Conservation (phyloP, 2,888 invertebrate species). For the Philonicus albiceps region DNA sequence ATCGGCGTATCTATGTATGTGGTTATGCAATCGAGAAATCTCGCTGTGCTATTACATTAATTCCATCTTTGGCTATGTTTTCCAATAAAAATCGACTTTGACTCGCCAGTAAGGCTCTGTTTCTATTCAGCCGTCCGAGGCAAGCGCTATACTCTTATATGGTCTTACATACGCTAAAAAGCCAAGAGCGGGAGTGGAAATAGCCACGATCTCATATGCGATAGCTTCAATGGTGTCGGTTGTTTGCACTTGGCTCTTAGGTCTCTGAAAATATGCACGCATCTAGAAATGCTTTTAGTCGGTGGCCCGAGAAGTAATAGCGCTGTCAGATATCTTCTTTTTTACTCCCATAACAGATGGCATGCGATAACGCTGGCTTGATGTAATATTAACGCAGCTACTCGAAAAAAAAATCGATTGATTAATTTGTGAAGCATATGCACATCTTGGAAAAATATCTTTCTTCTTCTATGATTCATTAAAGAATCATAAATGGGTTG, state of each 20-base stretch:
- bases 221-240: conserved; percentile 9
- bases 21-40: conserved; percentile 30
- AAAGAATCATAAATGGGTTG: not conserved
- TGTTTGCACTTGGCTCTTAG: conserved; percentile 24
- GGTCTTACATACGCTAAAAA: conserved; percentile 23
- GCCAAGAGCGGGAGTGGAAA: conserved; percentile 29
- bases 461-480: not conserved
- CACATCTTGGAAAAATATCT: not conserved
- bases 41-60: conserved; percentile 28
- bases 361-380: not conserved
- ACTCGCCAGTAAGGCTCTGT: conserved; percentile 26
- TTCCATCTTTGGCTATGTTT: conserved; percentile 21
- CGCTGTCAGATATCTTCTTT: not conserved
- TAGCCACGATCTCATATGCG: conserved; percentile 20
- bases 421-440: not conserved
- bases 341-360: not conserved
- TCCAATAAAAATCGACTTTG: conserved; percentile 24
- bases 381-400: not conserved
- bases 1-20: not conserved
- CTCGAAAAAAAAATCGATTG: not conserved
- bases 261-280: conserved; percentile 23
- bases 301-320: not conserved
- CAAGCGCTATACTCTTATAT: not conserved
- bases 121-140: not conserved
- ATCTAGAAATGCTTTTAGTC: not conserved